Evolutionary conservation across 2,113 vertebrate species (phyloP).

Genomic region (Syrmaticus mikado): DNA sequence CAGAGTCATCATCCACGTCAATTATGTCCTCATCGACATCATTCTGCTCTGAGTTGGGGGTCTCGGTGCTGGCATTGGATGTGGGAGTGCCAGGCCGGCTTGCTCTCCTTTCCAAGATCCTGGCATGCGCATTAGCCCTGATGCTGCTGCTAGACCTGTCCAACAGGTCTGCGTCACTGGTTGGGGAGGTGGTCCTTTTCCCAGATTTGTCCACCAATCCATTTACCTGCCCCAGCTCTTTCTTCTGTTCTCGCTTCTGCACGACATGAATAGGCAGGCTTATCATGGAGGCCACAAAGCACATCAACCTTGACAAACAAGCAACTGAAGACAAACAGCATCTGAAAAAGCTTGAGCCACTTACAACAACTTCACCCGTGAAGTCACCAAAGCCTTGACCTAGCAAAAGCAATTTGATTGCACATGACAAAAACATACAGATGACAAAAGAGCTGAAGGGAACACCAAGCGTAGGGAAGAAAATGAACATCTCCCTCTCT

Average conservation of each 20-base stretch:
- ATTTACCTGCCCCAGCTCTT: slow-evolving; percentile 91
- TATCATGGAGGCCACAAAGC: slow-evolving; percentile 63
- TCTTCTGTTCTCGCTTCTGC: slow-evolving; percentile 96
- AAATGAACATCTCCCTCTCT: background rate
- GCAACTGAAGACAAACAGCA: slow-evolving; percentile 53
- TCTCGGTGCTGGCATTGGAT: slow-evolving; percentile 94
- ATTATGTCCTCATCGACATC: slow-evolving; percentile 93
- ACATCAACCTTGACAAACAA: slow-evolving; percentile 70
- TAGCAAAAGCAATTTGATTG: background rate
- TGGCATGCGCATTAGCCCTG: slow-evolving; percentile 90
- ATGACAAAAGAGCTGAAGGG: slow-evolving; percentile 1
- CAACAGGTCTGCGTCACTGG: slow-evolving; percentile 90
- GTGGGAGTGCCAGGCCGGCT: slow-evolving; percentile 95
- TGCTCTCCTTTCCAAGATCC: slow-evolving; percentile 90
- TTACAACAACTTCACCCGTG: background rate
- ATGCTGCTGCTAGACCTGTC: slow-evolving; percentile 85
- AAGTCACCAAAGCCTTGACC: slow-evolving; percentile 14
- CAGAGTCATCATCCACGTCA: slow-evolving; percentile 93
- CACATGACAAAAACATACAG: background rate
- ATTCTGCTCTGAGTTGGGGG: slow-evolving; percentile 94
- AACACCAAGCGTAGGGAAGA: background rate
- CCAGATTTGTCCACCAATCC: slow-evolving; percentile 89
- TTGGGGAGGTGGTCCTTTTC: slow-evolving; percentile 89
- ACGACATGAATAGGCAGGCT: slow-evolving; percentile 64
- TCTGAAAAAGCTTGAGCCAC: slow-evolving; percentile 40